Percentiles rank a stretch among this genome's conserved stretches.
phyloP scores from a whole-genome alignment of 2,888 invertebrate genomes.

The Bhutanitis thaidina region DNA sequence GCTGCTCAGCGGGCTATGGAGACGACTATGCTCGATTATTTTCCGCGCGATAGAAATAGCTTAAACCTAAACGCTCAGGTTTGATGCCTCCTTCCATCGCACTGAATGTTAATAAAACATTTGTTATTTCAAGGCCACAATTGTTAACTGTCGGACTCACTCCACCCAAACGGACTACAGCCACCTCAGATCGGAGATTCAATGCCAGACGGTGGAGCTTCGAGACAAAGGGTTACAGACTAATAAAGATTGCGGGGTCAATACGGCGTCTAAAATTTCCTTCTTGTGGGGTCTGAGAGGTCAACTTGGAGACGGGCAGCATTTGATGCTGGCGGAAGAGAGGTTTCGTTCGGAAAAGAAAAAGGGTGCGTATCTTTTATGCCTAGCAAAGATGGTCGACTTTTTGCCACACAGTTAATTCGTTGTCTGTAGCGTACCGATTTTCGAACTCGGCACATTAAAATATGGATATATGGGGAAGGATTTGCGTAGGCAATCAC shows the following conservation, averaged over 20 bases:
- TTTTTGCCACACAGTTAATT: too few relatives aligned
- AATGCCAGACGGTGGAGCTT: conserved; percentile 80
- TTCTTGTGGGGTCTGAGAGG: conserved; percentile 81
- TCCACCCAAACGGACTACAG: conserved; percentile 86
- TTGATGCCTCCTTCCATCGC: too few relatives aligned
- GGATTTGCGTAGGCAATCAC: too few relatives aligned
- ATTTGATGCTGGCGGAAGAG: conserved; percentile 54
- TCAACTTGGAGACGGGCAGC: conserved; percentile 74
- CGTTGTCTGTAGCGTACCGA: too few relatives aligned
- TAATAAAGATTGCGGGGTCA: conserved; percentile 45
- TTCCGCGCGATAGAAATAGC: too few relatives aligned
- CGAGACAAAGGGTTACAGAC: conserved; percentile 61
- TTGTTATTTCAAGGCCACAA: conserved; percentile 70
- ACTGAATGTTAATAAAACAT: too few relatives aligned
- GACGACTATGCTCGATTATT: too few relatives aligned
- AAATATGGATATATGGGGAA: too few relatives aligned
- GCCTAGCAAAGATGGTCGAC: too few relatives aligned
- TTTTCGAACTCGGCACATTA: too few relatives aligned
- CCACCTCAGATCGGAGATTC: conserved; percentile 80
- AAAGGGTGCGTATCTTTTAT: conserved; percentile 34
- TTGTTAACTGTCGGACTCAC: conserved; percentile 82
- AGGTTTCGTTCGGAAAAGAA: conserved; percentile 27
- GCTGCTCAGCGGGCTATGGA: too few relatives aligned
- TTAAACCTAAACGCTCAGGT: too few relatives aligned
- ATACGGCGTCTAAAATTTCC: conserved; percentile 34